Conservation (phyloP, 53 echinoderm and acorn worm genomes). For the Arbacia lixula region DNA sequence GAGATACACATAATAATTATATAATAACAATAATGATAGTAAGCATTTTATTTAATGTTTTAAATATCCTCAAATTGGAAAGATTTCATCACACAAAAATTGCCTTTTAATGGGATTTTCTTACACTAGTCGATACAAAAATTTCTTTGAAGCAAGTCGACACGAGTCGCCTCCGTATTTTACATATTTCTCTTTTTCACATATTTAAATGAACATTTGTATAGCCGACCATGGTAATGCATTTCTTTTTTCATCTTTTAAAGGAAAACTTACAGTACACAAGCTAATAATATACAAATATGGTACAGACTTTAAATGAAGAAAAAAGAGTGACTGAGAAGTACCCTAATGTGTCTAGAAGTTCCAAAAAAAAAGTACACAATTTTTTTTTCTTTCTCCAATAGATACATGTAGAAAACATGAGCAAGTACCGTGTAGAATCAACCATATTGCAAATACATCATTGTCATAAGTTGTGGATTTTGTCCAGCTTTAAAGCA, state of each 20-base stretch:
- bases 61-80: constrained; percentile 61
- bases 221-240: constrained; percentile 24
- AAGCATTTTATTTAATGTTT: constrained; percentile 31
- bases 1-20: constrained; percentile 48
- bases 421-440: constrained; percentile 36
- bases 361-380: constrained; percentile 47
- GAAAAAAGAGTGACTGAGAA: constrained; percentile 7
- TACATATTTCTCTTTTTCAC: constrained; percentile 24
- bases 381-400: not conserved
- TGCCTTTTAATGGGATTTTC: constrained; percentile 42
- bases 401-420: constrained; percentile 38
- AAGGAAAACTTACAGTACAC: not conserved
- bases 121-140: constrained; percentile 42
- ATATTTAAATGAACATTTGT: constrained; percentile 10
- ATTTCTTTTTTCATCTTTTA: not conserved
- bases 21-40: constrained; percentile 51
- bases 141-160: constrained; percentile 37
- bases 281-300: not conserved
- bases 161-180: constrained; percentile 27
- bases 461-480: no score
- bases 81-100: constrained; percentile 52
- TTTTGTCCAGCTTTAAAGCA: no score
- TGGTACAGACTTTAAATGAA: constrained; percentile 38
- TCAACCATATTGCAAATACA: constrained; percentile 46
- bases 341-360: constrained; percentile 28